A percentile compares a stretch with the other conserved stretches of the same genome.
Evolutionary conservation across 2,113 vertebrate genomes (phyloP).

Genomic region (Sciurus niger): DNA sequence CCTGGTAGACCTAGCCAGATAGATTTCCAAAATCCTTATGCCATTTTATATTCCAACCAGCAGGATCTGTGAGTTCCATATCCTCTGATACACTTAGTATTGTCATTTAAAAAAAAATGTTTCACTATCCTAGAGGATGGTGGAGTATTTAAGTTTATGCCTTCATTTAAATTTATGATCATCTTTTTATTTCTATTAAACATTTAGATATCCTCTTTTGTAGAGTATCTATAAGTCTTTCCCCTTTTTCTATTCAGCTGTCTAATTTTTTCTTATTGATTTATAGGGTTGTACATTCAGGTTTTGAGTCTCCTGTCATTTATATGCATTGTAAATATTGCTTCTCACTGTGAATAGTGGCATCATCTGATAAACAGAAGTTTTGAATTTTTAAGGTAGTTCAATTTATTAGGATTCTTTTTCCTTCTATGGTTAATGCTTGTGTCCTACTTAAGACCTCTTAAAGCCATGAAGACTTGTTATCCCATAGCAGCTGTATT

Average conservation of each 20-base stretch:
- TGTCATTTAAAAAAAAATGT: no score
- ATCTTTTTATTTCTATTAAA: not conserved
- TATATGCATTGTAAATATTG: not conserved
- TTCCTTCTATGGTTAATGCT: not conserved
- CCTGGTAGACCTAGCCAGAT: not conserved
- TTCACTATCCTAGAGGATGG: not conserved
- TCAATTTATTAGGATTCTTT: not conserved
- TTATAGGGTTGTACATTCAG: not conserved
- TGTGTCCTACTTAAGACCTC: not conserved
- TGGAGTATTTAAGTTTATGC: not conserved
- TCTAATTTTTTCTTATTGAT: not conserved
- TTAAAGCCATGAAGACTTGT: not conserved
- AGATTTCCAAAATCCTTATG: no score
- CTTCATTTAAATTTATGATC: not conserved
- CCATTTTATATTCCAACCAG: no score
- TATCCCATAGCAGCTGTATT: not conserved
- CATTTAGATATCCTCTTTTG: not conserved
- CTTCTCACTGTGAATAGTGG: not conserved
- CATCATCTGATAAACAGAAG: not conserved
- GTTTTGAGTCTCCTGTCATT: no score
- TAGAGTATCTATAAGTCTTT: not conserved
- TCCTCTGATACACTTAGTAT: no score
- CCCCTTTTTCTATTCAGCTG: not conserved
- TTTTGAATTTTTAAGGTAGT: not conserved
- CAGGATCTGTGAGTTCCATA: no score